Conservation (phyloP, 1,140 invertebrate genomes). For the Procambarus virginalis region DNA sequence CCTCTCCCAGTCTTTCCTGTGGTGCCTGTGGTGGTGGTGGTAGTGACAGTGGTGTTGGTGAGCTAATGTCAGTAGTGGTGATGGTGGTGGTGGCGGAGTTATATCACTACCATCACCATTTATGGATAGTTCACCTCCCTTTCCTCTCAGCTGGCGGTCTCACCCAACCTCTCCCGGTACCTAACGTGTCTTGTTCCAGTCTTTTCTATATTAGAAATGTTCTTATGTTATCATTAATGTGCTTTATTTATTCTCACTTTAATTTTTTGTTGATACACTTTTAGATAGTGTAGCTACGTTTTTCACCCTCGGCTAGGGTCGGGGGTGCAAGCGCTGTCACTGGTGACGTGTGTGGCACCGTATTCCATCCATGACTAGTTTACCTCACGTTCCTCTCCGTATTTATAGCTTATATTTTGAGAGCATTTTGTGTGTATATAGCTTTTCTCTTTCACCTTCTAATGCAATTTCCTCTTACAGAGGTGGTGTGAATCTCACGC, state of each 20-base stretch:
- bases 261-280: constrained; percentile 44
- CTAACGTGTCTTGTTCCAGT: constrained; percentile 53
- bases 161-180: constrained; percentile 51
- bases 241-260: constrained; percentile 55
- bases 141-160: constrained; percentile 38
- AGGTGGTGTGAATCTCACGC: constrained; percentile 30
- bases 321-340: constrained; percentile 41
- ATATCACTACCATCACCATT: background rate
- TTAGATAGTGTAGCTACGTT: constrained; percentile 52
- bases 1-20: constrained; percentile 50
- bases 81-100: constrained; percentile 28
- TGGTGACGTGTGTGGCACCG: constrained; percentile 49
- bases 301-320: constrained; percentile 34
- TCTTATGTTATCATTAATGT: constrained; percentile 50
- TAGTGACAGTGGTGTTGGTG: constrained; percentile 32
- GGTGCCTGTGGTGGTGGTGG: constrained; percentile 42
- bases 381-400: constrained; percentile 56
- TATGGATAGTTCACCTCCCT: constrained; percentile 13
- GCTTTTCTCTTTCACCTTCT: constrained; percentile 47
- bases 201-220: constrained; percentile 55
- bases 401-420: constrained; percentile 58
- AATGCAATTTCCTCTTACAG: constrained; percentile 22
- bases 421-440: constrained; percentile 56
- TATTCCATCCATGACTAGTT: constrained; percentile 60
- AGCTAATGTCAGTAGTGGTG: constrained; percentile 35